Base-by-base conservation (phyloP, 2,113 vertebrate species). In the Pomatorhinus ruficollis region DNA sequence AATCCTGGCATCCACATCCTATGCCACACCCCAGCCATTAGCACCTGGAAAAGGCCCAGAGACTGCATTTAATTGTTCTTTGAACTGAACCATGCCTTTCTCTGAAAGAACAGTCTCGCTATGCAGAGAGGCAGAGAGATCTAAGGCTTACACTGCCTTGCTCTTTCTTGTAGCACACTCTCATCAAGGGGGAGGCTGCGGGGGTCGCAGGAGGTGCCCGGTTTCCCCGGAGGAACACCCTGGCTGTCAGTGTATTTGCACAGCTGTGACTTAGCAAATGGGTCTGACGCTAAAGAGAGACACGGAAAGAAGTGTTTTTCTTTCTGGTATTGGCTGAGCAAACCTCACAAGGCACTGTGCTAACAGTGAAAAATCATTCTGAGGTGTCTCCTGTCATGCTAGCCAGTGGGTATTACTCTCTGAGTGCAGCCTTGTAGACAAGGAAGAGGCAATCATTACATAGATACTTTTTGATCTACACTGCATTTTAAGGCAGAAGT, bases 341-440 rank as follows among this genome's bases (percentile, higher is more conserved):
- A 94, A 94, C 50, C 47, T 90, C 11, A 1, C 45, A 94, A 94
- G 54, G 40, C 53, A 21, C 66, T 91, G 42, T 72, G 87, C 81
- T 87, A 96, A 90, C 84, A 95, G 42, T 71, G 52, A 91, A 87
- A 94, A 91, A 86, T 65, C 75, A 52, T 61, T 91, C 85, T 63
- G 66, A 94, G 75, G 33, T 74, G 39, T 39, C 74, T 87, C 78
- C 57, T 83, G 56, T 60, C 74, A 77, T 11, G 69, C 44, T 16
- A 66, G 57, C 57, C 71, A 30, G 57, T 33, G 24, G 77, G 33
- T 63, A 59, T 42, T 61, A 63, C 75, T 76, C 66, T 83, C 52
- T 27, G 35, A 91, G 63, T 66, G 66, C 39, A 83, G 66, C 30
- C 50, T 53, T 27, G 23, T n/a, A 83, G 61, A 47, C 28, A 94